These are phyloP conservation scores for Hyalella azteca DNA, from an alignment of 2,888 invertebrate genomes.

Conservation along the genomic window DNA sequence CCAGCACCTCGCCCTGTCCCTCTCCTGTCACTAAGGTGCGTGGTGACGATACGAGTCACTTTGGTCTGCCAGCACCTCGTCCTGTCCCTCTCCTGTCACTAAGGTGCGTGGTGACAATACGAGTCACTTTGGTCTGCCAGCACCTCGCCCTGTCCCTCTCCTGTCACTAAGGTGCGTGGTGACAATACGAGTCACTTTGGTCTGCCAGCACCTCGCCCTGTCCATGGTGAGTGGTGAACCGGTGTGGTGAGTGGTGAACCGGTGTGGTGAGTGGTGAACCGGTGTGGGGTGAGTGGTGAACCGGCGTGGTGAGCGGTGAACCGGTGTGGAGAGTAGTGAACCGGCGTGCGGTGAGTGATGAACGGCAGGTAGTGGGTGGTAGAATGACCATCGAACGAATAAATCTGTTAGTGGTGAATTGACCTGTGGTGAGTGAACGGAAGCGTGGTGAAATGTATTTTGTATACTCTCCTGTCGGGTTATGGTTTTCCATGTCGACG, in stretches of 20 bases:
- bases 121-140: background rate
- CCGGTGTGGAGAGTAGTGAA: background rate
- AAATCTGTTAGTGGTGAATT: too few species aligned
- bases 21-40: slow-evolving; percentile 71
- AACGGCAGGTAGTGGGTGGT: background rate
- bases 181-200: background rate
- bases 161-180: slow-evolving; percentile 65
- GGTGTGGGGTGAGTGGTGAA: slow-evolving; percentile 44
- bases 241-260: slow-evolving; percentile 72
- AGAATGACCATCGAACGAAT: too few species aligned
- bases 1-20: slow-evolving; percentile 91
- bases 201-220: background rate
- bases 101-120: slow-evolving; percentile 39
- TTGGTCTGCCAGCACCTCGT: slow-evolving; percentile 90
- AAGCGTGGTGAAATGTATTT: too few species aligned
- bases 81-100: slow-evolving; percentile 83
- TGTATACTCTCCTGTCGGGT: too few species aligned
- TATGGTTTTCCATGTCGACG: too few species aligned
- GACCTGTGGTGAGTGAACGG: too few species aligned
- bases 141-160: background rate
- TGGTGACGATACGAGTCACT: slow-evolving; percentile 84
- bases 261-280: background rate
- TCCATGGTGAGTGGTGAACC: slow-evolving; percentile 76
- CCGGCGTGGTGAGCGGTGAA: slow-evolving; percentile 76
- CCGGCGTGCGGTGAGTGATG: background rate